Conservation (phyloP, 1,140 invertebrate species). For the Drosophila gunungcola region DNA sequence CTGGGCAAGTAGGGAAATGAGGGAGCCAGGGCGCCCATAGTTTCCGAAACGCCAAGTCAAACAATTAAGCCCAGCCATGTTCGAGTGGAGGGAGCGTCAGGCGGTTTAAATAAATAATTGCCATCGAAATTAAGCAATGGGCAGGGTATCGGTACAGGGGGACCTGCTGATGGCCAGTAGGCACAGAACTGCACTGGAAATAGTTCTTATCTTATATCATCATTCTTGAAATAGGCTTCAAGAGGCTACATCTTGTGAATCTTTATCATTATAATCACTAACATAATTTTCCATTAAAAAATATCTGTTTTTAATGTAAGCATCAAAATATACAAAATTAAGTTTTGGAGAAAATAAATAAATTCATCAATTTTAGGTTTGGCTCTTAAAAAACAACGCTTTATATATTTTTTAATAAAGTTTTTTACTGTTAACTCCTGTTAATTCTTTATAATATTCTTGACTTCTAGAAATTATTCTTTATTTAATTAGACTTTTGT, state of each 20-base stretch:
- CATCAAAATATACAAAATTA: no score
- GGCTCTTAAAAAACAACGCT: no score
- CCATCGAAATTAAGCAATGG: slow-evolving; percentile 77
- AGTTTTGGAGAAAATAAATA: not conserved
- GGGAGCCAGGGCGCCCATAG: slow-evolving; percentile 45
- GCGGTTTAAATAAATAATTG: slow-evolving; percentile 82
- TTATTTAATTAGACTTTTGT: not conserved
- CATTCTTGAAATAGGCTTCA: no score
- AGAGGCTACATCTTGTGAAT: no score
- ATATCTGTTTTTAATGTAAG: no score
- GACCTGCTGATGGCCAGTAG: slow-evolving; percentile 1
- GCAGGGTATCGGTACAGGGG: slow-evolving; percentile 10
- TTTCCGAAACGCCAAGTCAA: slow-evolving; percentile 73
- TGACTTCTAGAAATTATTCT: not conserved
- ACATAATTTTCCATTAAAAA: no score
- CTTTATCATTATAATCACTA: no score
- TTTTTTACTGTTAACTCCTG: no score
- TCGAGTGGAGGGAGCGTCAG: slow-evolving; percentile 46
- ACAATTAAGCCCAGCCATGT: slow-evolving; percentile 71
- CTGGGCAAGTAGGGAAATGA: slow-evolving; percentile 18
- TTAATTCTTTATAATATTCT: no score
- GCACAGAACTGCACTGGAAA: slow-evolving; percentile 6
- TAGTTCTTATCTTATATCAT: no score
- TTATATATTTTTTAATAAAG: no score
- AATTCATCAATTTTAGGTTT: no score